Conservation (phyloP, 2,797 vertebrate species). For the Euphonia xanthogaster region DNA sequence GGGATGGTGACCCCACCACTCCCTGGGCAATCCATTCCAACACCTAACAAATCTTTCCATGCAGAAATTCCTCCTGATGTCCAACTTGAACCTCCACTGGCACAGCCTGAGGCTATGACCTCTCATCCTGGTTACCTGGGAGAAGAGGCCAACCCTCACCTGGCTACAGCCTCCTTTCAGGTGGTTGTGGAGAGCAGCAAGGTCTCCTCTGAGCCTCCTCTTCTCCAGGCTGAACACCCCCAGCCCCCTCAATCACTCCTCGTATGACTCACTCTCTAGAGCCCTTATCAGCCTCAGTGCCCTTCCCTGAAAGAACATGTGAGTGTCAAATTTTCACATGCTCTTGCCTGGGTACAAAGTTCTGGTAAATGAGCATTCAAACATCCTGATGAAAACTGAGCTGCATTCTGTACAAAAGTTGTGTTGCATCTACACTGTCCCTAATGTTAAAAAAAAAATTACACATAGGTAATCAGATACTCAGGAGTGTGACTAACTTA, state of each 20-base stretch:
- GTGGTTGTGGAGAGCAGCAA: not conserved
- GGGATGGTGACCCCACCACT: not conserved
- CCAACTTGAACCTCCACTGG: not conserved
- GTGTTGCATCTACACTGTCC: not conserved
- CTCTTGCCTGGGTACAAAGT: not conserved
- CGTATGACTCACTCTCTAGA: not conserved
- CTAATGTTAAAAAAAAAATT: not conserved
- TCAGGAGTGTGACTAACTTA: slow-evolving; percentile 54
- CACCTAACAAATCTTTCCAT: not conserved
- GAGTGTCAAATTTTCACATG: not conserved
- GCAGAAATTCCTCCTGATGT: not conserved
- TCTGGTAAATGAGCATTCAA: not conserved
- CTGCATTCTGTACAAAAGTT: not conserved
- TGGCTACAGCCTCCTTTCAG: not conserved
- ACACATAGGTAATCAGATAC: slow-evolving; percentile 4
- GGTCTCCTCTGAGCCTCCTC: not conserved
- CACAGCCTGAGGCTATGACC: not conserved
- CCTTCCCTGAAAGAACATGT: not conserved
- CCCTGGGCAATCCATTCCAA: not conserved
- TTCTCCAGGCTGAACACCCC: not conserved
- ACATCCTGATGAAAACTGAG: not conserved
- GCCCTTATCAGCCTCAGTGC: not conserved
- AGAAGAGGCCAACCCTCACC: not conserved
- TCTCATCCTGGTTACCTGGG: not conserved
- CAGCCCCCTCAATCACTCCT: not conserved